phyloP scores from a whole-genome alignment of 2,888 invertebrate genomes.

The Nephrotoma flavescens region DNA sequence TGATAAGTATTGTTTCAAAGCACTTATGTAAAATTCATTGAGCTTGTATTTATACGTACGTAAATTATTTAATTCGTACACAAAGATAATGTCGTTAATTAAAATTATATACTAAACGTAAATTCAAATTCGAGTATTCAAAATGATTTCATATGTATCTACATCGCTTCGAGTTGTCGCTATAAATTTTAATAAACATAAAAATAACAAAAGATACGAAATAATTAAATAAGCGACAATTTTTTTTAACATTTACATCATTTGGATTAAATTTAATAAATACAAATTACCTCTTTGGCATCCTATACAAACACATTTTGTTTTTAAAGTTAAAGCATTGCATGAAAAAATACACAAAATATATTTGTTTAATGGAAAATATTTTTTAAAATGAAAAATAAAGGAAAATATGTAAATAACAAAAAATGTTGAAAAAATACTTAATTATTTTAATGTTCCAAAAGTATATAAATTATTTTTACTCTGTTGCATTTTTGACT shows the following conservation, averaged over 20 bases:
- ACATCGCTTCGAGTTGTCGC: not conserved
- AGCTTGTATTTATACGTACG: not conserved
- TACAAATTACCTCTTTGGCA: constrained; percentile 37
- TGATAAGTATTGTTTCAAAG: not conserved
- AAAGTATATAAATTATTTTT: not conserved
- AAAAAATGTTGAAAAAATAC: not conserved
- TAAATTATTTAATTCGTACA: not conserved
- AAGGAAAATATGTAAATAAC: not conserved
- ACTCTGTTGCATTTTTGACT: not conserved
- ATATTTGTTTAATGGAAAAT: not conserved
- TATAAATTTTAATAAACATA: not conserved
- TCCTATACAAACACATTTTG: constrained; percentile 20
- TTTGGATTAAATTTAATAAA: not conserved
- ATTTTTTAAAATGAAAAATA: not conserved
- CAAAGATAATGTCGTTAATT: not conserved
- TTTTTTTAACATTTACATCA: not conserved
- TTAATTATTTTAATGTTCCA: not conserved
- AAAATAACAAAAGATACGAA: not conserved
- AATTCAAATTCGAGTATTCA: not conserved
- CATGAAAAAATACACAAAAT: constrained; percentile 9
- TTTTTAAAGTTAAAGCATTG: constrained; percentile 15
- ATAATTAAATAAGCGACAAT: not conserved
- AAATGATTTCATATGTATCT: not conserved
- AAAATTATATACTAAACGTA: not conserved
- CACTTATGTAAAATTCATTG: not conserved